A percentile compares a stretch with the other conserved stretches of the same genome.
These are phyloP conservation scores for Petrocephalus microphthalmus DNA, from an alignment of 2,113 vertebrate species.

Conservation along the genomic window DNA sequence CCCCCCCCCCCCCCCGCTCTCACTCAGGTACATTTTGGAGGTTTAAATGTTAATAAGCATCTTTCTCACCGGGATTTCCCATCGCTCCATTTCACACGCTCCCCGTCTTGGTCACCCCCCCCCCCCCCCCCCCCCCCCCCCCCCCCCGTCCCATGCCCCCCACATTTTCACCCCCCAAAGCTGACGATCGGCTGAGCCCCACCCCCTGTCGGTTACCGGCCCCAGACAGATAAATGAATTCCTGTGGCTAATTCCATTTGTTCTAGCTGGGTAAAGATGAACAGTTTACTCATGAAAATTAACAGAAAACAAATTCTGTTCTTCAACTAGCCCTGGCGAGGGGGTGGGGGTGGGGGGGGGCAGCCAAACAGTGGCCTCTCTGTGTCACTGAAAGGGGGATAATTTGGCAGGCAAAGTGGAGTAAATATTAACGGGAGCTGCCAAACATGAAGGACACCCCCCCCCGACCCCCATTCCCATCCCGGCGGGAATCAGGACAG, in stretches of 20 bases:
- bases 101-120: not conserved
- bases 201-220: not conserved
- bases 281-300: slow-evolving; percentile 45
- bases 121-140: not conserved
- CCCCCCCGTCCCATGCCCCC: not conserved
- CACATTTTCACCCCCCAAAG: not conserved
- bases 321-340: slow-evolving; percentile 17
- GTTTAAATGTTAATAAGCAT: not conserved
- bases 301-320: slow-evolving; percentile 36
- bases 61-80: not conserved
- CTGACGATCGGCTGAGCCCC: not conserved
- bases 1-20: not conserved
- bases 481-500: not conserved
- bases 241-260: slow-evolving; percentile 53
- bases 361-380: slow-evolving; percentile 40
- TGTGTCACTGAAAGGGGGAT: slow-evolving; percentile 28
- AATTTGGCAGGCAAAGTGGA: not conserved
- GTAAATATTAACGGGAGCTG: slow-evolving; percentile 12
- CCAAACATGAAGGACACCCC: not conserved
- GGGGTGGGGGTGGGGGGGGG: not conserved
- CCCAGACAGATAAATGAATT: slow-evolving; percentile 42
- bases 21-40: not conserved
- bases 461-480: not conserved
- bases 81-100: not conserved
- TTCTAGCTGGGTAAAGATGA: slow-evolving; percentile 47